Conservation (phyloP, 2,113 vertebrate species). For the Smithornis capensis region DNA sequence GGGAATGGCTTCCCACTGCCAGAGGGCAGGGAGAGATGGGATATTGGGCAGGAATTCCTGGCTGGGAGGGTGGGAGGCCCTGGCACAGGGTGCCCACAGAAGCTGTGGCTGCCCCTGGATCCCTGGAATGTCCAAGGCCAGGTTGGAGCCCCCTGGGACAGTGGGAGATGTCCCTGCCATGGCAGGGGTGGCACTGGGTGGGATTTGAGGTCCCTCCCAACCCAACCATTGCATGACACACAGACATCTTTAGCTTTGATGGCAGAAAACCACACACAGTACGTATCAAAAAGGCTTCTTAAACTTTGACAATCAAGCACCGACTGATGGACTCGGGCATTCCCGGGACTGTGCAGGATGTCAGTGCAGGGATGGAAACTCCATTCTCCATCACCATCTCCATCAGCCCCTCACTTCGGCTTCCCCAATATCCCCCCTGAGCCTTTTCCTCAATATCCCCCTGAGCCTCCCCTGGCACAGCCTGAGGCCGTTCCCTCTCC, state of each 20-base stretch:
- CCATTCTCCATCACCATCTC: not conserved
- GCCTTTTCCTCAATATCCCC: too few relatives aligned
- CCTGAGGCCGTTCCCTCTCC: not conserved
- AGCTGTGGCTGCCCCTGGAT: not conserved
- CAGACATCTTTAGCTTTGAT: too few relatives aligned
- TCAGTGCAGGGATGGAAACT: not conserved
- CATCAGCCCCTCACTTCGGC: too few relatives aligned
- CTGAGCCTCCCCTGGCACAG: rapidly evolving
- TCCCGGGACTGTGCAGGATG: not conserved
- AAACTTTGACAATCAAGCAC: not conserved
- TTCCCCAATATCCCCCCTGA: not conserved
- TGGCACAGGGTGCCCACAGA: too few relatives aligned
- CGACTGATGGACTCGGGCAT: not conserved
- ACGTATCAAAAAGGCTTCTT: not conserved
- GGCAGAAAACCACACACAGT: too few relatives aligned
- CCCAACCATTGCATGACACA: not conserved
- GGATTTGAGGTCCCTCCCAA: not conserved
- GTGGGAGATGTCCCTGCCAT: not conserved
- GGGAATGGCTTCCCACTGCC: too few relatives aligned
- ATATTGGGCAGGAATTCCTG: too few relatives aligned
- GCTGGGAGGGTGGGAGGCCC: too few relatives aligned
- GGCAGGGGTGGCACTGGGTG: not conserved
- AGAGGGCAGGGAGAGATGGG: too few relatives aligned
- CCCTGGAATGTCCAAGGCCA: too few relatives aligned
- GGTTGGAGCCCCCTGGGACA: too few relatives aligned